These are phyloP conservation scores for Idris sp. DNA, from an alignment of 1,140 invertebrate species.

Conservation along the genomic window DNA sequence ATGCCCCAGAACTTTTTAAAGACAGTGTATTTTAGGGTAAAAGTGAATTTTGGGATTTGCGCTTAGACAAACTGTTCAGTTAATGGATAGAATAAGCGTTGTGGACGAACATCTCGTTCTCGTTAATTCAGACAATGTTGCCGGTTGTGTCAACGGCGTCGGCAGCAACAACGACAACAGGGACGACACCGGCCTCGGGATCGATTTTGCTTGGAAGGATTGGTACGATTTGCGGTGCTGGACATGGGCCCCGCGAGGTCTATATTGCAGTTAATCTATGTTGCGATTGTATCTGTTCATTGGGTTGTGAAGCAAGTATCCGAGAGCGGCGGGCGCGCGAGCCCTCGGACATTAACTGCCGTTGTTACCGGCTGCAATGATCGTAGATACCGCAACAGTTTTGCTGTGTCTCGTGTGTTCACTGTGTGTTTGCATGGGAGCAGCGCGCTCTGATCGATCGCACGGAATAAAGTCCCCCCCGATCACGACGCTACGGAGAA, in stretches of 20 bases:
- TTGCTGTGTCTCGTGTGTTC: conserved; percentile 67
- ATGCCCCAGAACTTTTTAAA: too few species aligned
- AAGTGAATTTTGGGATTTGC: too few species aligned
- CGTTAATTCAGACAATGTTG: conserved; percentile 40
- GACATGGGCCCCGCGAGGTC: conserved; percentile 70
- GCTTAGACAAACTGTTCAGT: conserved; percentile 2
- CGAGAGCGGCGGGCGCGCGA: conserved; percentile 70
- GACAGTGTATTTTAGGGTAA: too few species aligned
- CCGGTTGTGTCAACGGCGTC: conserved; percentile 31
- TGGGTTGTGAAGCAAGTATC: conserved; percentile 73
- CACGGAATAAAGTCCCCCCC: conserved; percentile 67
- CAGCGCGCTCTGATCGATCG: conserved; percentile 70
- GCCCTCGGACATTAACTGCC: conserved; percentile 76
- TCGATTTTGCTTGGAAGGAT: conserved; percentile 45
- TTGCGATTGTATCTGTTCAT: conserved; percentile 77
- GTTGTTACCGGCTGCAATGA: conserved; percentile 76
- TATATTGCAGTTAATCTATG: conserved; percentile 78
- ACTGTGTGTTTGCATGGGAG: conserved; percentile 71
- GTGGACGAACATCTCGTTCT: conserved; percentile 31
- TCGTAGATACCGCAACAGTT: conserved; percentile 73
- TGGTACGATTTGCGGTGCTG: conserved; percentile 61
- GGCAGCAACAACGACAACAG: conserved; percentile 25
- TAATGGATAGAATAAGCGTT: conserved; percentile 35
- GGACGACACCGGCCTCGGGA: conserved; percentile 17
- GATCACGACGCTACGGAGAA: conserved; percentile 64